Base-by-base conservation (phyloP, 2,113 vertebrate species). In the Mirounga angustirostris region DNA sequence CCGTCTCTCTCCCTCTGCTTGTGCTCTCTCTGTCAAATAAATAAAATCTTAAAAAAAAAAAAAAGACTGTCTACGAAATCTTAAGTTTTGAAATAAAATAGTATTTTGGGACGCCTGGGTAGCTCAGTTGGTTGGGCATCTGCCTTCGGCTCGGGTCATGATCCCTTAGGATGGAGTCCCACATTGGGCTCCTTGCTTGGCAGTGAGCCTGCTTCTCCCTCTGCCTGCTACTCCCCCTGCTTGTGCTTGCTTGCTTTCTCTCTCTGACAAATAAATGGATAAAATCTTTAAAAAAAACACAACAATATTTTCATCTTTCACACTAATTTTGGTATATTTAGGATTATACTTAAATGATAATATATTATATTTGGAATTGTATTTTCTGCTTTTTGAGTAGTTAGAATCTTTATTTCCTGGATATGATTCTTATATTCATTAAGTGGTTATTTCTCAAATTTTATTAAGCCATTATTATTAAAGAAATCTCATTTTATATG, bases 401-500 rank as follows among this genome's bases (percentile, higher is more conserved):
- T 86, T 93, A 74, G 65, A 18, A 82, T 80, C 80, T 86, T 91
- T 52, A 91, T 87, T 88, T 96, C 43, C 46, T 96, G 24, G 30
- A 46, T 83, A 43, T 52, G 24, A 81, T 36, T 95, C 79, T 95
- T 88, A 21, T 76, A 67, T 88, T 91, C 28, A 80, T 21, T 79
- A 33, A 95, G 61, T 59, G 46, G 24, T 94, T 81, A 82, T 96
- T 85, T 52, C 59, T 93, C 54, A 89, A 16, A 46, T 46, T 76
- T 76, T n/a, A 78, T 89, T 61, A 76, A 89, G 71, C 56, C 56
- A 61, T 89, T n/a, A 59, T 46, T 89, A 89, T 33, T 89, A 94
- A 83, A 36, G 76, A 96, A 93, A 73, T 95, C 30, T 94, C 73
- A 83, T 50, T 94, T 86, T 83, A 46, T 91, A 74, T 95, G 81